phyloP scores from a whole-genome alignment of 2,797 vertebrate genomes.

The Valencia hispanica region DNA sequence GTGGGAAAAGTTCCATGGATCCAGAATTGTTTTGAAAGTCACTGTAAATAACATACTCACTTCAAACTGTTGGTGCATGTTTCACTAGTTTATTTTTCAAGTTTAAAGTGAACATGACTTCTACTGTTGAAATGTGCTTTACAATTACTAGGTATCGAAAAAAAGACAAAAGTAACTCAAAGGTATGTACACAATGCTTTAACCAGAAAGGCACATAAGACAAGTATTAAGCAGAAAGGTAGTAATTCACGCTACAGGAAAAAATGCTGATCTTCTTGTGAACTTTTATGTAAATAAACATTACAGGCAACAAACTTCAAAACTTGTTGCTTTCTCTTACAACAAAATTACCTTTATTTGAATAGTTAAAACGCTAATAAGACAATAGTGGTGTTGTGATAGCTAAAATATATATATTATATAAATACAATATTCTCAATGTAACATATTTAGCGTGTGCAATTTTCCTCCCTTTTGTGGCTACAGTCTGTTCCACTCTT shows the following conservation, averaged over 20 bases:
- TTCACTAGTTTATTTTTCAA: slow-evolving; percentile 49
- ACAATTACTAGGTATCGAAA: slow-evolving; percentile 76
- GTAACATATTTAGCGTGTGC: slow-evolving; percentile 61
- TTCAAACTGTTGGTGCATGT: not conserved
- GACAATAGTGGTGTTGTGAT: slow-evolving; percentile 84
- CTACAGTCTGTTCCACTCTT: slow-evolving; percentile 52
- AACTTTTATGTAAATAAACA: slow-evolving; percentile 38
- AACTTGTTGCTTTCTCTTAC: slow-evolving; percentile 46
- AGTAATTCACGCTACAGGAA: slow-evolving; percentile 35
- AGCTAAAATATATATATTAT: slow-evolving; percentile 85
- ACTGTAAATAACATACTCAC: not conserved
- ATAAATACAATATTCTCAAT: slow-evolving; percentile 80
- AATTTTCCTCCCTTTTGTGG: slow-evolving; percentile 71
- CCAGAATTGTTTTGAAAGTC: not conserved
- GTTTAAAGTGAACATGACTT: slow-evolving; percentile 51
- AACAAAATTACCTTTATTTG: slow-evolving; percentile 72
- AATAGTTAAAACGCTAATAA: slow-evolving; percentile 78
- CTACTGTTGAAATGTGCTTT: slow-evolving; percentile 72
- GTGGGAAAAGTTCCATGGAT: not conserved
- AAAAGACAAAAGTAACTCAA: slow-evolving; percentile 57
- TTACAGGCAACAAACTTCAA: slow-evolving; percentile 37
- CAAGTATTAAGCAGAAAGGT: slow-evolving; percentile 47
- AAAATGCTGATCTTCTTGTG: slow-evolving; percentile 27
- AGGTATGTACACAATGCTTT: slow-evolving; percentile 73
- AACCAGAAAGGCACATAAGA: slow-evolving; percentile 80